These are phyloP conservation scores for Poecilia wingei DNA, from an alignment of 2,797 vertebrate genomes.

Conservation along the genomic window DNA sequence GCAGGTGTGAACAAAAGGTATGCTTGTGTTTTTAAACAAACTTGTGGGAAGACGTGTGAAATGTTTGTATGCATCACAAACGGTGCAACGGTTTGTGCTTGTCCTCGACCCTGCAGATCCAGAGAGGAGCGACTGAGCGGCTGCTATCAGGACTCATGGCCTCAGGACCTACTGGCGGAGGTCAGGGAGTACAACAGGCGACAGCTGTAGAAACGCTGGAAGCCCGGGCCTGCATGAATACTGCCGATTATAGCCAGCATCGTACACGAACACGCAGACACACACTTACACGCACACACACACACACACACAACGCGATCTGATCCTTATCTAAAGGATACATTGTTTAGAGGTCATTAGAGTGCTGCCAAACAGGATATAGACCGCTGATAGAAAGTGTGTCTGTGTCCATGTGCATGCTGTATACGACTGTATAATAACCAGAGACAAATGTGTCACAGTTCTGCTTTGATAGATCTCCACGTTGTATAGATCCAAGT, in stretches of 20 bases:
- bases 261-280: conserved; percentile 1
- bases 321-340: conserved; percentile 79
- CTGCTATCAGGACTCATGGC: conserved; percentile 66
- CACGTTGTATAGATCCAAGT: background rate
- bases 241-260: conserved; percentile 67
- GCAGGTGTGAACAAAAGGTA: background rate
- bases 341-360: conserved; percentile 75
- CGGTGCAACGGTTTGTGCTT: conserved; percentile 16
- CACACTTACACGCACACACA: conserved; percentile 26
- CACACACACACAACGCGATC: conserved; percentile 63
- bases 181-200: conserved; percentile 75
- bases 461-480: conserved; percentile 23
- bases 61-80: conserved; percentile 34
- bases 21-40: conserved; percentile 16
- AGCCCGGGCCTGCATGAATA: conserved; percentile 73
- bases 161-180: conserved; percentile 70
- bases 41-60: conserved; percentile 11
- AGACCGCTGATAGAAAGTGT: conserved; percentile 61
- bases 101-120: conserved; percentile 4
- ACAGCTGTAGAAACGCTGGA: conserved; percentile 78
- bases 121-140: conserved; percentile 56
- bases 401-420: conserved; percentile 40
- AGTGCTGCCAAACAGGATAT: conserved; percentile 70
- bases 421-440: conserved; percentile 30
- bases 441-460: conserved; percentile 19